Percentiles rank a stretch among this genome's conserved stretches.
These are phyloP conservation scores for Donacobius atricapilla DNA, from an alignment of 2,113 vertebrate genomes.

Conservation along the genomic window DNA sequence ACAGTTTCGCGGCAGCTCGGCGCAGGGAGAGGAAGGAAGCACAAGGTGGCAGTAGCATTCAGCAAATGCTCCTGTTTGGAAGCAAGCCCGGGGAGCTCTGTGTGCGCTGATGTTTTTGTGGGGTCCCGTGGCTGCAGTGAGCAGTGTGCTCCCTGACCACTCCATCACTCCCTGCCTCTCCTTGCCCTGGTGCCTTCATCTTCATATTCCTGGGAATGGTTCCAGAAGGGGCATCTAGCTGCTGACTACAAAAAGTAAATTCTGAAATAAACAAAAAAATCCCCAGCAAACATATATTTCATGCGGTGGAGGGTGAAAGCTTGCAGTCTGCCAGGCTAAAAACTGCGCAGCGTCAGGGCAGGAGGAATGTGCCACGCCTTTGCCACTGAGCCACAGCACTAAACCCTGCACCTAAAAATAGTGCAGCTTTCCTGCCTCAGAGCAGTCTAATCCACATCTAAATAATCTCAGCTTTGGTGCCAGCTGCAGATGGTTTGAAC, in stretches of 20 bases:
- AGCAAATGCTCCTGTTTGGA: background rate
- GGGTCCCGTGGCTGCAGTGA: background rate
- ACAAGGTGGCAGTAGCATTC: constrained; percentile 44
- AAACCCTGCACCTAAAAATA: background rate
- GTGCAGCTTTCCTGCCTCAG: background rate
- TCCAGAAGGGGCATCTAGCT: background rate
- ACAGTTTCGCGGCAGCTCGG: fast-evolving
- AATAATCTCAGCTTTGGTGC: background rate
- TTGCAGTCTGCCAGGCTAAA: background rate
- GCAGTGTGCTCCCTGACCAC: fast-evolving
- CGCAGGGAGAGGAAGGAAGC: background rate
- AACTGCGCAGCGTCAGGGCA: background rate
- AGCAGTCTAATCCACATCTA: background rate
- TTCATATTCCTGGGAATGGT: background rate
- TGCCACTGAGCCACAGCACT: background rate
- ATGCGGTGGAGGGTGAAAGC: background rate
- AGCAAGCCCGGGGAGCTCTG: background rate
- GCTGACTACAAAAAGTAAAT: background rate
- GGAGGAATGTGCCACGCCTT: background rate
- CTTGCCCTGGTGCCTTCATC: background rate
- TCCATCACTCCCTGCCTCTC: background rate
- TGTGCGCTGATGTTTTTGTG: fast-evolving
- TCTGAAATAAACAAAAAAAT: background rate
- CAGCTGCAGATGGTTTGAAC: background rate
- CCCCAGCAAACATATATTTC: fast-evolving